Percentiles rank a stretch among this genome's conserved stretches.
Conservation (phyloP, 2,113 vertebrate genomes). For the Ochotona princeps region DNA sequence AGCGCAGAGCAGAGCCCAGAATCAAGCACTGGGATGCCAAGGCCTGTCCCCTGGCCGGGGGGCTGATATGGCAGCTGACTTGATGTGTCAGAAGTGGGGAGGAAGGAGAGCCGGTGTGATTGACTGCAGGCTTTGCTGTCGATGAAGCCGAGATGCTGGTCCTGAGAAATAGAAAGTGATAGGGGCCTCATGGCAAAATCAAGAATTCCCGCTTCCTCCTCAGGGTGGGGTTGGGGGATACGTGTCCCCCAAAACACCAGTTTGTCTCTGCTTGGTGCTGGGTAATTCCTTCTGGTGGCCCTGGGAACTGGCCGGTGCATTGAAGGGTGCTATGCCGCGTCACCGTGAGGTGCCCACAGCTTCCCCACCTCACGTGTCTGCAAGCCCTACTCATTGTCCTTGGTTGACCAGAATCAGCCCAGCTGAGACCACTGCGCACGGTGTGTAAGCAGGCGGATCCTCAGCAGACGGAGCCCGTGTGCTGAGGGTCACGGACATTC, state of each 20-base stretch:
- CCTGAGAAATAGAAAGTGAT: background rate
- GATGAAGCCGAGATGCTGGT: background rate
- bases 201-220: background rate
- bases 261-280: accelerated
- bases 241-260: background rate
- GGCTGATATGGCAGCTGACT: background rate
- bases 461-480: accelerated
- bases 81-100: background rate
- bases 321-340: too few species aligned
- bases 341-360: background rate
- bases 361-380: background rate
- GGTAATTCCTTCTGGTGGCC: accelerated
- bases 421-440: background rate
- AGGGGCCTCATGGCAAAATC: background rate
- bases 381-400: too few species aligned
- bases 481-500: accelerated
- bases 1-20: background rate
- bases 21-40: background rate
- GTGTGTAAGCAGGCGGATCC: accelerated
- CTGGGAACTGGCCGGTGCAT: background rate
- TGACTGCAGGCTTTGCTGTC: background rate
- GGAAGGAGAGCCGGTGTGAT: too few species aligned
- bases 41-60: background rate
- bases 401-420: background rate
- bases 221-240: too few species aligned